Conservation (phyloP, 2,888 invertebrate genomes). For the Blera fallax region DNA sequence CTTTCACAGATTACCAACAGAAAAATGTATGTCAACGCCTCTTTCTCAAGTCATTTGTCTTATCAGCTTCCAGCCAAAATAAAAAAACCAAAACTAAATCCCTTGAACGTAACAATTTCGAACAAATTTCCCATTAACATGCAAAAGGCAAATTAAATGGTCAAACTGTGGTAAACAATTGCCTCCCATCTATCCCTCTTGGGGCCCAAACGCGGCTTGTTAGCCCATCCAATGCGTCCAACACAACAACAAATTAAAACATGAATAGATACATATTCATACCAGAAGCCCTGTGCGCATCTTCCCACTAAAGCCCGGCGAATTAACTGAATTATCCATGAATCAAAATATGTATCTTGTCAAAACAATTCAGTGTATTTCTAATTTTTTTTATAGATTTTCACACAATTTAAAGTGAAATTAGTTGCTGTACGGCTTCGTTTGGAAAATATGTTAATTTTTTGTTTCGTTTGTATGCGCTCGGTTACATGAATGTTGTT, state of each 20-base stretch:
- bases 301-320: slow-evolving; percentile 17
- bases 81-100: not conserved
- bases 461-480: not conserved
- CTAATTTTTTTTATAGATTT: slow-evolving; percentile 42
- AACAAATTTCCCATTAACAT: slow-evolving; percentile 53
- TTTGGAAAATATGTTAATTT: slow-evolving; percentile 33
- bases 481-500: slow-evolving; percentile 39
- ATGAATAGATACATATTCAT: not conserved
- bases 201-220: slow-evolving; percentile 22
- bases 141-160: slow-evolving; percentile 56
- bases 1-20: slow-evolving; percentile 16
- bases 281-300: not conserved
- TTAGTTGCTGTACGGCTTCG: slow-evolving; percentile 6
- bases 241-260: not conserved
- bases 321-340: slow-evolving; percentile 53
- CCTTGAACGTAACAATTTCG: not conserved
- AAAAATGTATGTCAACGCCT: slow-evolving; percentile 49
- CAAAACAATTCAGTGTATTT: slow-evolving; percentile 67
- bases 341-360: slow-evolving; percentile 61
- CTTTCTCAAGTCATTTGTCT: slow-evolving; percentile 26
- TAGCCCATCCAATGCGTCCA: slow-evolving; percentile 16
- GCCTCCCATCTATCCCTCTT: slow-evolving; percentile 29
- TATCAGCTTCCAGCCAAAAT: not conserved
- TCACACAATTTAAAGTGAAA: slow-evolving; percentile 47
- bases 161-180: slow-evolving; percentile 52